A percentile compares a stretch with the other conserved stretches of the same genome.
phyloP scores from a whole-genome alignment of 2,888 invertebrate genomes.

The Andrena trimmerana region DNA sequence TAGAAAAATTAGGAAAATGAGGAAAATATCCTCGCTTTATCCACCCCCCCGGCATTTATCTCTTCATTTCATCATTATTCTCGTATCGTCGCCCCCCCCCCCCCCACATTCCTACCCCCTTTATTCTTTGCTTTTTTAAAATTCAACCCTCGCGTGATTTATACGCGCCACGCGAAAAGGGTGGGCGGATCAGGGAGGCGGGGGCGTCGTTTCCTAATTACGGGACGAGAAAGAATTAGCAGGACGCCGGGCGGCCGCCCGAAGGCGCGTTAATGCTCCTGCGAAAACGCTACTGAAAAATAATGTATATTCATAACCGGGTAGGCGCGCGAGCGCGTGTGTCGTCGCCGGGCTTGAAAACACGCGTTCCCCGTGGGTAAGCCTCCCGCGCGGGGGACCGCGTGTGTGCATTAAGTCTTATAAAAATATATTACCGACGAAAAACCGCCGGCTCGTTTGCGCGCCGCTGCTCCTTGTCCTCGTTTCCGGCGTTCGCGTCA shows the following conservation, averaged over 20 bases:
- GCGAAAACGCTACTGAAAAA: constrained; percentile 58
- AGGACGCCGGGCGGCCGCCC: constrained; percentile 58
- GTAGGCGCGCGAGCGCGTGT: constrained; percentile 25
- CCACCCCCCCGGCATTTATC: constrained; percentile 13
- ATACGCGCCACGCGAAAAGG: constrained; percentile 57
- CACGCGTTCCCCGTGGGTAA: constrained; percentile 58
- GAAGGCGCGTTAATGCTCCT: constrained; percentile 41
- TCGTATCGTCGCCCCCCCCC: not conserved
- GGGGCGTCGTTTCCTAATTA: constrained; percentile 74
- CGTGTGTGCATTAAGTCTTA: constrained; percentile 61
- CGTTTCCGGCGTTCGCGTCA: constrained; percentile 8
- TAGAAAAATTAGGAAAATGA: too few relatives aligned
- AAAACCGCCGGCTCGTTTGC: constrained; percentile 29
- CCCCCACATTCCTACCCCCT: not conserved
- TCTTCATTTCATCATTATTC: constrained; percentile 3
- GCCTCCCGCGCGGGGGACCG: constrained; percentile 30
- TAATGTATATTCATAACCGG: constrained; percentile 64
- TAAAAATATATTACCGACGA: constrained; percentile 71
- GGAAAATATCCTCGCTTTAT: constrained; percentile 18
- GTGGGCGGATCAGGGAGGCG: constrained; percentile 14
- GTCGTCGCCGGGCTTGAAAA: constrained; percentile 52
- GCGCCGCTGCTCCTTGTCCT: constrained; percentile 14
- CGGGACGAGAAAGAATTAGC: constrained; percentile 76
- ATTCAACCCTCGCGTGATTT: constrained; percentile 63
- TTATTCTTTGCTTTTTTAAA: constrained; percentile 35